phyloP scores from a whole-genome alignment of 2,113 vertebrate species.

The Cyrtonyx montezumae region DNA sequence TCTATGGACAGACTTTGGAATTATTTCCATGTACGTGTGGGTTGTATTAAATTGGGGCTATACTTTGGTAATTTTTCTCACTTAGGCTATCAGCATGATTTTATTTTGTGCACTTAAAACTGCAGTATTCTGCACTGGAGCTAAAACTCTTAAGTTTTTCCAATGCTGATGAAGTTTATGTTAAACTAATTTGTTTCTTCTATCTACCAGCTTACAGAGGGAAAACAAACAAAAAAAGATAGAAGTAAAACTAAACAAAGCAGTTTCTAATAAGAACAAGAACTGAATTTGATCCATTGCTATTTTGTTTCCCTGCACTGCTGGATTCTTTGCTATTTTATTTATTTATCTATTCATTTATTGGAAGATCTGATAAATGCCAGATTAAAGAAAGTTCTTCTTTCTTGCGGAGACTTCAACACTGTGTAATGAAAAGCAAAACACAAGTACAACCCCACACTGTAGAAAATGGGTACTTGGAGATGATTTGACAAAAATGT shows the following conservation, averaged over 20 bases:
- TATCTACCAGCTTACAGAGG: not conserved
- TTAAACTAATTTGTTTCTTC: slow-evolving; percentile 38
- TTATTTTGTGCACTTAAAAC: not conserved
- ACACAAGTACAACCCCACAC: not conserved
- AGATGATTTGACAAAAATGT: not conserved
- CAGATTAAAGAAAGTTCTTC: not conserved
- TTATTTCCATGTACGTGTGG: not conserved
- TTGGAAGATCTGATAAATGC: not conserved
- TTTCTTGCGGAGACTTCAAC: not conserved
- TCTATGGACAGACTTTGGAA: not conserved
- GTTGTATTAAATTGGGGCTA: not conserved
- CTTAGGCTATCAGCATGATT: not conserved
- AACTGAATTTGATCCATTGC: not conserved
- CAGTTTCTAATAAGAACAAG: slow-evolving; percentile 6
- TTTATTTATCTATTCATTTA: not conserved
- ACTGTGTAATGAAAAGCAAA: not conserved
- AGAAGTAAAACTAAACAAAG: not conserved
- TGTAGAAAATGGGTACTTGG: not conserved
- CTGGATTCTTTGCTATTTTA: not conserved
- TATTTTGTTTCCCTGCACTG: not conserved
- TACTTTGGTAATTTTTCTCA: not conserved
- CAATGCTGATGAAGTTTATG: not conserved
- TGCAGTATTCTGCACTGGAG: not conserved
- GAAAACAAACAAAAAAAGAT: not conserved
- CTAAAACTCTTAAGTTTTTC: not conserved